These are phyloP conservation scores for Indicator indicator DNA, from an alignment of 2,113 vertebrate genomes.

Conservation along the genomic window DNA sequence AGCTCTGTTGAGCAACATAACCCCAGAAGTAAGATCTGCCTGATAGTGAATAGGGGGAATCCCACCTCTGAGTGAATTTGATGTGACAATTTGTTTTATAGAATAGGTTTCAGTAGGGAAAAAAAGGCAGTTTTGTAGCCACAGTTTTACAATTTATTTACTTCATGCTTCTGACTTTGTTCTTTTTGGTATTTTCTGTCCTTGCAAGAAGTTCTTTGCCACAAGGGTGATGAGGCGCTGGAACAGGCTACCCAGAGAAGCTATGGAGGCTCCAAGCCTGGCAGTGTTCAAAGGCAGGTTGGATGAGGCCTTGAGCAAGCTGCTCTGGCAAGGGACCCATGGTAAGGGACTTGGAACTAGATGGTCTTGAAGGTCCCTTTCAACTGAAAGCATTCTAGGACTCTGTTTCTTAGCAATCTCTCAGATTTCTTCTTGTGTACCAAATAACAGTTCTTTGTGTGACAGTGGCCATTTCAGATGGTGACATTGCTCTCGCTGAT, in stretches of 20 bases:
- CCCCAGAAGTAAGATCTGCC: rapidly evolving
- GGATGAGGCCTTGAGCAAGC: no score
- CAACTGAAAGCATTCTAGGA: no score
- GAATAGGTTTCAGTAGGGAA: neutral
- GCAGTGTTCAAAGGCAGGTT: no score
- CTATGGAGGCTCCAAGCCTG: no score
- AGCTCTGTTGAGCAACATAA: neutral
- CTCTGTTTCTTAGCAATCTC: neutral
- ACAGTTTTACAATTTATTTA: neutral
- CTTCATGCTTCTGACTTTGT: neutral
- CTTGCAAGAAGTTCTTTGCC: neutral
- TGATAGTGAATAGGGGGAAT: neutral
- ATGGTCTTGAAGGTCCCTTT: no score
- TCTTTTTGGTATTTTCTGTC: neutral
- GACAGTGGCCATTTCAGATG: neutral
- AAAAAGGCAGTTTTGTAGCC: neutral
- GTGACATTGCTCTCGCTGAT: neutral
- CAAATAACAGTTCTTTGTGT: neutral
- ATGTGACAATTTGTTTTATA: neutral
- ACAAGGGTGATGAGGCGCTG: no score
- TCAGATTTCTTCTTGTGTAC: neutral
- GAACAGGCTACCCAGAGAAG: no score
- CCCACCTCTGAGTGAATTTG: neutral
- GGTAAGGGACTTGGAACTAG: no score
- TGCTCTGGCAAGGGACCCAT: no score